Base-by-base conservation (phyloP, 2,797 vertebrate genomes). In the Eurystomus glaucurus region DNA sequence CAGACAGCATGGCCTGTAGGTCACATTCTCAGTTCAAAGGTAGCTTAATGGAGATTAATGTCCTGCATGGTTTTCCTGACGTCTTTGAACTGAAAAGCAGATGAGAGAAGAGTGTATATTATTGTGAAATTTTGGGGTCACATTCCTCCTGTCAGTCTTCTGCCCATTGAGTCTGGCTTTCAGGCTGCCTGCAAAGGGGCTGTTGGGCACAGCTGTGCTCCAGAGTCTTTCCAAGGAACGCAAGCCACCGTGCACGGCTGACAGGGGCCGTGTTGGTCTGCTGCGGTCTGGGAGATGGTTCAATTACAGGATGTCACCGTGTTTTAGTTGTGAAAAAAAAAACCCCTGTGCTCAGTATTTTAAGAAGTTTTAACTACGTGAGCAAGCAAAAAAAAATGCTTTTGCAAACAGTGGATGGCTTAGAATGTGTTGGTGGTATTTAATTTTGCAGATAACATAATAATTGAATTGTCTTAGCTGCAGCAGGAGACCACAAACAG, bases 1-100 rank as follows among this genome's bases (percentile, higher is more conserved):
- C 74, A 82, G 95, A 74, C 88, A 74, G 25, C 26, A 0, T 86
- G 95, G 83, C 86, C 92, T 58, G 39, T 28, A 81, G 93, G 95
- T 95, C 94, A 87, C 86, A 8, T 6, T 62, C 75, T 60, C 80
- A 66, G 9, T 87, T 74, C 74, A 85, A 48, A 93, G 77, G 92
- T 96, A 82, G 9, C 88, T 79, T 41, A 62, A 60, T 77, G 86
- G 84, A 91, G 62, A 91, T 93, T 2, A 55, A 89, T 91, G 83
- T 55, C 80, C 37, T 69, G 26, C 33, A 3, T 94, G 78, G 45
- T 10, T 91, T 55, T 85, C 57, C 10, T 88, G 79, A 14, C 52
- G 11, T 94, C 48, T 90, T 23, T 82, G 88, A 72, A 33, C 62
- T 57, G 4, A 72, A 74, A 60, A 43, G 88, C 62, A 62, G 80